phyloP scores from a whole-genome alignment of 2,888 invertebrate species.

The Andricus quercusramuli region DNA sequence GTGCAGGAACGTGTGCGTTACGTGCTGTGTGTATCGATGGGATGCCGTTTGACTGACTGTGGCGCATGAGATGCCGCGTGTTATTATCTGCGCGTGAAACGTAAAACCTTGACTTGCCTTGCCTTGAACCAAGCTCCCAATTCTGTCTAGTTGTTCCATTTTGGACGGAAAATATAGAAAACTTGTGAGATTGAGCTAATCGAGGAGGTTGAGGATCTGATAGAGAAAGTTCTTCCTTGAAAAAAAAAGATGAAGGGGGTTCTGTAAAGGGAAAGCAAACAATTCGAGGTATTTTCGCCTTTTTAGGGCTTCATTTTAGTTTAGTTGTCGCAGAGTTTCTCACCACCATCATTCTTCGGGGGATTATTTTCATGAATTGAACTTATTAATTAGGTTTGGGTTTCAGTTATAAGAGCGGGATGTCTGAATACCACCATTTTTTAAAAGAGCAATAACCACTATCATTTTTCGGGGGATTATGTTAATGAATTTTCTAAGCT shows the following conservation, averaged over 20 bases:
- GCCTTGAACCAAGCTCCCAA: constrained; percentile 50
- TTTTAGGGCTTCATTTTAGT: background rate
- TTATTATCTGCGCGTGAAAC: constrained; percentile 72
- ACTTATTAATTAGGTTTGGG: no score
- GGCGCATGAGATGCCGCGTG: constrained; percentile 66
- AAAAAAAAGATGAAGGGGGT: background rate
- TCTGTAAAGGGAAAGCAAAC: background rate
- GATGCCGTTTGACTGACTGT: constrained; percentile 69
- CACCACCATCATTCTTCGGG: no score
- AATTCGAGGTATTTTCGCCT: background rate
- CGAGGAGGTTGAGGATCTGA: background rate
- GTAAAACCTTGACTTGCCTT: constrained; percentile 62
- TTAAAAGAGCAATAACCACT: no score
- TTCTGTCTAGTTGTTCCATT: constrained; percentile 58
- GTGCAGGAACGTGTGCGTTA: constrained; percentile 62
- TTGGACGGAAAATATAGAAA: constrained; percentile 46
- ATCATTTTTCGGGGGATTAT: no score
- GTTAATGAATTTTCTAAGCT: no score
- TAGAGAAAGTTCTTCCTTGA: background rate
- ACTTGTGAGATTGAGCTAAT: constrained; percentile 21
- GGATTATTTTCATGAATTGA: no score
- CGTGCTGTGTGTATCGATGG: constrained; percentile 71
- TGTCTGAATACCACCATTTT: no score
- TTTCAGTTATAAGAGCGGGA: no score
- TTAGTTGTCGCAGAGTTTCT: no score